These are phyloP conservation scores for Morpho achilles DNA, from an alignment of 2,888 invertebrate species.

Conservation along the genomic window DNA sequence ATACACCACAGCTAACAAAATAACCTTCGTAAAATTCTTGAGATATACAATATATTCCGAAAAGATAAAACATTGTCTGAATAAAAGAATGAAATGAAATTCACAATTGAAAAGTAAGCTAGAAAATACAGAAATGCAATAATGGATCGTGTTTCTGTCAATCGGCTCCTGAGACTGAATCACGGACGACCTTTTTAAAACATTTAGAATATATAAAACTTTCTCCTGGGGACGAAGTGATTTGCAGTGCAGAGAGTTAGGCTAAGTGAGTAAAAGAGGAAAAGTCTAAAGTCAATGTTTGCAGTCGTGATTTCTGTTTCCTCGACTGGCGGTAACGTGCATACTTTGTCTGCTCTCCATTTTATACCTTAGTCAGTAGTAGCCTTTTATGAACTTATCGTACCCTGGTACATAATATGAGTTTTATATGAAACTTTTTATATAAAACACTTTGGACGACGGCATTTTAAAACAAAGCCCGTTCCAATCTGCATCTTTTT, in stretches of 20 bases:
- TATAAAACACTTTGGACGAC: too few species aligned
- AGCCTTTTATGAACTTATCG: neutral
- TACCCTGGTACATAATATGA: too few species aligned
- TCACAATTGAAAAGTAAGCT: constrained; percentile 25
- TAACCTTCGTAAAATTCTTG: too few species aligned
- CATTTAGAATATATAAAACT: constrained; percentile 62
- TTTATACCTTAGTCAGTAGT: constrained; percentile 28
- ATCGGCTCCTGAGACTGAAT: constrained; percentile 45
- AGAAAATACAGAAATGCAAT: constrained; percentile 40
- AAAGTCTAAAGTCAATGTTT: constrained; percentile 77
- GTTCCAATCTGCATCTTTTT: too few species aligned
- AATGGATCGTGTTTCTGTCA: constrained; percentile 43
- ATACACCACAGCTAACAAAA: too few species aligned
- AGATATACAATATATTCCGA: neutral
- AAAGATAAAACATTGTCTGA: constrained; percentile 7
- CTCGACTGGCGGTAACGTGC: constrained; percentile 55
- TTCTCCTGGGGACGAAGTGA: constrained; percentile 60
- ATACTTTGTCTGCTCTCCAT: constrained; percentile 31
- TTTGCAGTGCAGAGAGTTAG: constrained; percentile 65
- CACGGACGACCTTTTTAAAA: constrained; percentile 48
- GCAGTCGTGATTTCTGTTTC: constrained; percentile 71
- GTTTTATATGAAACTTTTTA: too few species aligned
- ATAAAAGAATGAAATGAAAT: constrained; percentile 19
- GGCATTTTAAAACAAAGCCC: too few species aligned
- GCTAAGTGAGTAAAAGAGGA: constrained; percentile 74